Percentiles rank a stretch among this genome's conserved stretches.
Conservation (phyloP, 2,797 vertebrate species). For the Craterocephalus amniculus region DNA sequence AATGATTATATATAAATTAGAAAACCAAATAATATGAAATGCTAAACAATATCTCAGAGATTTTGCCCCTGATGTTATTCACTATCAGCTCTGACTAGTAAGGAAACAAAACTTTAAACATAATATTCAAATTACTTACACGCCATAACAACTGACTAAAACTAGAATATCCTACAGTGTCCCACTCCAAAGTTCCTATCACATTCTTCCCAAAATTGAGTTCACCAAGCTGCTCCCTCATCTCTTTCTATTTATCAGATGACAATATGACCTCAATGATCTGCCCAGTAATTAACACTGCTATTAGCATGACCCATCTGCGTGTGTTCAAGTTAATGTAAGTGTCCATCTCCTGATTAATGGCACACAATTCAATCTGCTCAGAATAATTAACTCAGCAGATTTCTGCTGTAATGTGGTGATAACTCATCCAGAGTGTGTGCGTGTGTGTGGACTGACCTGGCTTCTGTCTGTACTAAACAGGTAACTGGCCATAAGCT, state of each 20-base stretch:
- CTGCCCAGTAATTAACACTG: conserved; percentile 67
- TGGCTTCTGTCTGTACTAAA: conserved; percentile 85
- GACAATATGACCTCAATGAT: conserved; percentile 63
- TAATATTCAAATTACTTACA: neutral
- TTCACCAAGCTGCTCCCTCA: conserved; percentile 19
- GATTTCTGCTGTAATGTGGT: conserved; percentile 72
- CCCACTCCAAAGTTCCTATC: conserved; percentile 4
- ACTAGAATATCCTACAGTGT: neutral
- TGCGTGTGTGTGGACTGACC: conserved; percentile 68
- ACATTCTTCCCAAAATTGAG: conserved; percentile 24
- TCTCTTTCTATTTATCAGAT: conserved; percentile 51
- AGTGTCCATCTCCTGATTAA: conserved; percentile 77
- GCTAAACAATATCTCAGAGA: neutral
- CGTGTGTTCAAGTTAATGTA: conserved; percentile 62
- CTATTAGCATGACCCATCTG: conserved; percentile 59
- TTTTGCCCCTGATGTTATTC: neutral
- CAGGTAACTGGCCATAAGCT: conserved; percentile 90
- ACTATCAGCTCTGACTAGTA: neutral
- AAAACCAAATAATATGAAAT: neutral
- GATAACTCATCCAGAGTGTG: conserved; percentile 65
- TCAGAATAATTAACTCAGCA: conserved; percentile 79
- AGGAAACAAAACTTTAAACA: neutral
- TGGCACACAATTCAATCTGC: conserved; percentile 76
- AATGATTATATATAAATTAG: neutral
- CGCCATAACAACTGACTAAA: neutral